Conservation (phyloP, 2,888 invertebrate species). For the Sipha maydis region DNA sequence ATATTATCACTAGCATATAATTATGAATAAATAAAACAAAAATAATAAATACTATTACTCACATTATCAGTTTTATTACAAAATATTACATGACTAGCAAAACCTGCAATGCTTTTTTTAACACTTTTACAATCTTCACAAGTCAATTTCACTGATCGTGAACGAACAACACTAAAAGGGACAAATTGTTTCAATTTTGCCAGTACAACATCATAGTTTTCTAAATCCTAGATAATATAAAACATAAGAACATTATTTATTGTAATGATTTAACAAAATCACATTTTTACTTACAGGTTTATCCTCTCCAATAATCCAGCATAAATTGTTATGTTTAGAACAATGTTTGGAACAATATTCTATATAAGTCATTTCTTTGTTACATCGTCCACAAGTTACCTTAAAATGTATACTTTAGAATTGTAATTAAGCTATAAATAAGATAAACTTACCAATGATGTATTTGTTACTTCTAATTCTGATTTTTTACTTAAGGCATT, state of each 20-base stretch:
- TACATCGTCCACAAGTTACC: conserved; percentile 61
- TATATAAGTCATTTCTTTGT: conserved; percentile 50
- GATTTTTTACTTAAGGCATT: neutral
- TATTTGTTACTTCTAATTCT: neutral
- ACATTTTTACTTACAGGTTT: conserved; percentile 34
- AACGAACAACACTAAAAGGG: conserved; percentile 55
- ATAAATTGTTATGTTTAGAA: conserved; percentile 48
- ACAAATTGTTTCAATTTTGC: conserved; percentile 49
- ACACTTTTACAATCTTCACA: conserved; percentile 62
- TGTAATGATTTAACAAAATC: neutral
- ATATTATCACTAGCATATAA: neutral
- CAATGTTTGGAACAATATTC: conserved; percentile 32
- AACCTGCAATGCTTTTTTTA: conserved; percentile 62
- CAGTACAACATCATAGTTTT: conserved; percentile 39
- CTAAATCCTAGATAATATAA: conserved; percentile 51
- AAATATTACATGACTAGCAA: conserved; percentile 62
- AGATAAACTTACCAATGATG: conserved; percentile 4
- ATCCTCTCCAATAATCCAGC: conserved; percentile 58
- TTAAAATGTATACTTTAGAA: neutral
- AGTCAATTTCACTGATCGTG: conserved; percentile 45
- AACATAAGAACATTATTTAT: neutral
- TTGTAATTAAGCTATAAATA: neutral
- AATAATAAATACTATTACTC: neutral
- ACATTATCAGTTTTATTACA: conserved; percentile 58
- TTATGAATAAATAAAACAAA: neutral